These are phyloP conservation scores for Caerostris extrusa DNA, from an alignment of 1,140 invertebrate species.

Conservation along the genomic window DNA sequence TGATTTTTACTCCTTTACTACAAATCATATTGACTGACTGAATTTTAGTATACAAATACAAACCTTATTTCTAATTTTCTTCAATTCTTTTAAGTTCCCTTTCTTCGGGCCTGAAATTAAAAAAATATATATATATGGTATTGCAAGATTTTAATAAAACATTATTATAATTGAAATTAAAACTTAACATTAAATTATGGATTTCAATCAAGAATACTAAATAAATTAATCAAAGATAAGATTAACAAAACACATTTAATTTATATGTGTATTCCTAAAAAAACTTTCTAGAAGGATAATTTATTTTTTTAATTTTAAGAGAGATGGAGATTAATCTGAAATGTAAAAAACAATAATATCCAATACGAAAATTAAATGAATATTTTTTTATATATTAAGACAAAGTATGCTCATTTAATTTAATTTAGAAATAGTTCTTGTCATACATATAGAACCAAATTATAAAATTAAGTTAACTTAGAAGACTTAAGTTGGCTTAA, in stretches of 20 bases:
- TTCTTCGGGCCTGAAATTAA: constrained; percentile 86
- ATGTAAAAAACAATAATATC: too few relatives aligned
- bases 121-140: background rate
- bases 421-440: too few relatives aligned
- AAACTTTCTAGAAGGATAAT: too few relatives aligned
- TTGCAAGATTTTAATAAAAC: background rate
- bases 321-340: too few relatives aligned
- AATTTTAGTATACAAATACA: constrained; percentile 82
- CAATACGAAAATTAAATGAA: too few relatives aligned
- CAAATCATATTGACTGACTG: background rate
- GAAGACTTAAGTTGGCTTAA: background rate
- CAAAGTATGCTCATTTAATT: too few relatives aligned
- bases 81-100: constrained; percentile 92
- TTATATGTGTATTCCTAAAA: background rate
- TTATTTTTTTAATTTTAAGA: too few relatives aligned
- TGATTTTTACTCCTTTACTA: too few relatives aligned
- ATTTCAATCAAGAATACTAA: background rate
- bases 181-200: background rate
- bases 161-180: background rate
- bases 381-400: too few relatives aligned
- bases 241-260: background rate
- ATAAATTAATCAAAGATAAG: background rate
- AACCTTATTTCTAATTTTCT: constrained; percentile 96
- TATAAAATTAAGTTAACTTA: background rate
- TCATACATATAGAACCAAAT: too few relatives aligned